Conservation (phyloP, 2,888 invertebrate species). For the Phymatocera aterrima region DNA sequence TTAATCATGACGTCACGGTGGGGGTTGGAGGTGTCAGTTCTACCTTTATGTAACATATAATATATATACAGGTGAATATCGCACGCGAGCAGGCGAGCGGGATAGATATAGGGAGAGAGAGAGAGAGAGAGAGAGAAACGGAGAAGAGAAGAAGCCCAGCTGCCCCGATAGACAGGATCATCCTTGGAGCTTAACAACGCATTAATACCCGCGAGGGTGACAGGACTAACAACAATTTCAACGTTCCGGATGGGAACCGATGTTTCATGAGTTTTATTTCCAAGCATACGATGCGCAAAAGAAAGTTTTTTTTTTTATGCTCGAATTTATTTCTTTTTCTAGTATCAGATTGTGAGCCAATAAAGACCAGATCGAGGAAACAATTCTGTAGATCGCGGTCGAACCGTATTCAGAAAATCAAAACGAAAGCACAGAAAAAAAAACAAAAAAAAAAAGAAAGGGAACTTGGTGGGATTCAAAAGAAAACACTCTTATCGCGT, state of each 20-base stretch:
- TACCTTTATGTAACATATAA: not conserved
- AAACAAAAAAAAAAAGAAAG: not conserved
- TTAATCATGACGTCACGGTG: slow-evolving; percentile 68
- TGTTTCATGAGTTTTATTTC: no score
- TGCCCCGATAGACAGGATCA: slow-evolving; percentile 65
- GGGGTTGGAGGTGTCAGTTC: not conserved
- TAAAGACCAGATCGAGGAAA: no score
- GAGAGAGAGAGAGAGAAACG: not conserved
- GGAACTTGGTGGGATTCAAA: not conserved
- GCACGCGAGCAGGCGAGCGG: not conserved
- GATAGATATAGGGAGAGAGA: no score
- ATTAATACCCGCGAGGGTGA: slow-evolving; percentile 63
- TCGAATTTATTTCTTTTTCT: no score
- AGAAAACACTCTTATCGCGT: slow-evolving; percentile 34
- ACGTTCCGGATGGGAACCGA: not conserved
- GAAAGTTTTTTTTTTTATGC: no score
- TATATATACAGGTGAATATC: slow-evolving; percentile 14
- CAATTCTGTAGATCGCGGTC: no score
- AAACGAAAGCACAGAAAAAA: not conserved
- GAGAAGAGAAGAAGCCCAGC: slow-evolving; percentile 60
- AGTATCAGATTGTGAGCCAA: no score
- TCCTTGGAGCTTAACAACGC: slow-evolving; percentile 67
- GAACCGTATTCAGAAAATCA: not conserved
- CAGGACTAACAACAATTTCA: not conserved
- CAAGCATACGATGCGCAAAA: no score